Evolutionary conservation across 2,797 vertebrate genomes (phyloP), one percentile per base, ranked within the genome.

Genomic region (Sebastes melanostomus): DNA sequence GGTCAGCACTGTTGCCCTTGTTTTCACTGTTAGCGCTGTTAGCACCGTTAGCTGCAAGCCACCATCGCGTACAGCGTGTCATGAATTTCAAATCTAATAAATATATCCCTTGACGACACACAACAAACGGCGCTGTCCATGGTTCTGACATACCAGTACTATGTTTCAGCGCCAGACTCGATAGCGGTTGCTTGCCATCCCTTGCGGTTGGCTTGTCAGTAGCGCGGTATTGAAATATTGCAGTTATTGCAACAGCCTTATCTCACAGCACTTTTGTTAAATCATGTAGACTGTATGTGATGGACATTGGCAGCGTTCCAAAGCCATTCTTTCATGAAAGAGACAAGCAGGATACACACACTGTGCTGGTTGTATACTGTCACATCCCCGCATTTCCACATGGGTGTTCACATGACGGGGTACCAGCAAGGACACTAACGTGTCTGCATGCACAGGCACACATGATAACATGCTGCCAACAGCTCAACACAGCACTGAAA

Each of bases 181-280:
- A 54, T 54, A 54, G 52, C 10, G n/a, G n/a, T 22, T 11, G 7
- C 18, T 54, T 10, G 52, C 52, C 20, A 11, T 54, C 16, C 52
- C 52, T n/a, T 54, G 52, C n/a, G 20, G 52, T 54, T 54, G 52
- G 52, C 52, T 54, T 22, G n/a, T 54, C 52, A 54, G 9, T 54
- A 54, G 46, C 0, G 46, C 46, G 18, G n/a, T 54, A 54, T 22
- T 54, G 5, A 10, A 54, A 54, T 54, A 54, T 11, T 54, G 52
- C 20, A 5, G 52, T 54, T 54, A 54, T 54, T 54, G 52, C n/a
- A 11, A 54, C n/a, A 22, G 52, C n/a, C n/a, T 22, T 22, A 22
- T 54, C 52, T 54, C 52, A 54, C n/a, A 66, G 80, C 79, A 81
- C 82, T 85, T 90, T 83, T 86, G 72, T 87, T 71, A 73, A 91